Percentiles rank a stretch among this genome's conserved stretches.
These are phyloP conservation scores for Falco punctatus DNA, from an alignment of 2,113 vertebrate species.

Conservation along the genomic window DNA sequence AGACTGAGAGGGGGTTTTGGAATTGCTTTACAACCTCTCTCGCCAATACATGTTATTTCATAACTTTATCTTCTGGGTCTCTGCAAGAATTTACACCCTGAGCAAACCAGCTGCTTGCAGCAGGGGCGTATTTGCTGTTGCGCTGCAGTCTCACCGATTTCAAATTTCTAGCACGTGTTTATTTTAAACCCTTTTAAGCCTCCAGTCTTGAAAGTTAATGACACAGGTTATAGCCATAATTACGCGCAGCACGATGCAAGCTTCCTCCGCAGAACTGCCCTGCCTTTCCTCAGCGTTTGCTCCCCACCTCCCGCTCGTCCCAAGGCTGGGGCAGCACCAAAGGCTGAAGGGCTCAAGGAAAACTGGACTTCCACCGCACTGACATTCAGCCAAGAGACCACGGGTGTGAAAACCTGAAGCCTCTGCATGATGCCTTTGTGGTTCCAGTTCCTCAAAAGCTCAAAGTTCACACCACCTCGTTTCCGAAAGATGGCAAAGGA, in stretches of 20 bases:
- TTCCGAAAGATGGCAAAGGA: background rate
- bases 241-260: background rate
- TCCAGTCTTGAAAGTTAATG: slow-evolving; percentile 53
- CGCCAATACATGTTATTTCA: background rate
- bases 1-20: background rate
- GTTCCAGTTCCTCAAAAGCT: background rate
- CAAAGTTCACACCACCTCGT: background rate
- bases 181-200: slow-evolving; percentile 39
- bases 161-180: slow-evolving; percentile 7
- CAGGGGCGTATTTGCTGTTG: background rate
- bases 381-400: fast-evolving
- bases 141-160: background rate
- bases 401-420: background rate
- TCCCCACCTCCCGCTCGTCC: background rate
- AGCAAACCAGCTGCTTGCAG: background rate
- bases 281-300: background rate
- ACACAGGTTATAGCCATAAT: slow-evolving; percentile 13
- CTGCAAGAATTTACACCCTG: background rate
- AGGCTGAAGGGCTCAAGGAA: fast-evolving
- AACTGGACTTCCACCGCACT: fast-evolving
- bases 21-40: background rate
- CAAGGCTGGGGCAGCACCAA: background rate
- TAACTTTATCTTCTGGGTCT: slow-evolving; percentile 13
- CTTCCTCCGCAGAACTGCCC: background rate
- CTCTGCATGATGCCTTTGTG: fast-evolving